Evolutionary conservation across 2,113 vertebrate genomes (phyloP).

Genomic region (rat (Rattus norvegicus)): DNA sequence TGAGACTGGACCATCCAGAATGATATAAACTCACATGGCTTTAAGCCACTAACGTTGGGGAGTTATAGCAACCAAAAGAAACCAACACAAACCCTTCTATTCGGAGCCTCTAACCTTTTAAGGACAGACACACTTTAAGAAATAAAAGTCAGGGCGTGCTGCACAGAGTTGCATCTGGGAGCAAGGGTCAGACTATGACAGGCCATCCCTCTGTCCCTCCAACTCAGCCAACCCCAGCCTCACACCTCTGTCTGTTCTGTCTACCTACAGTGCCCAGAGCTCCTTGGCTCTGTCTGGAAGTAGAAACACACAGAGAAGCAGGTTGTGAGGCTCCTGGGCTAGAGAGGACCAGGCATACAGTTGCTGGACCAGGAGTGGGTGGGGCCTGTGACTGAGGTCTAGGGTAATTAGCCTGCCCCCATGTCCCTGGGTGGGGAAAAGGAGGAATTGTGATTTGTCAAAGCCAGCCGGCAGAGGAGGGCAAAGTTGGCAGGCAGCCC

Average conservation of each 20-base stretch:
- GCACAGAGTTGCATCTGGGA: background rate
- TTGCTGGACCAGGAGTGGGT: background rate
- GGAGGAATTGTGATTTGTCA: slow-evolving; percentile 13
- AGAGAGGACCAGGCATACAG: background rate
- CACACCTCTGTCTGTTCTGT: background rate
- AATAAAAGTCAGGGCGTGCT: background rate
- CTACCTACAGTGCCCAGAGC: background rate
- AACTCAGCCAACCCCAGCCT: too few relatives aligned
- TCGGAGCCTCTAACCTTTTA: background rate
- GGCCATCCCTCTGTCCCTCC: background rate
- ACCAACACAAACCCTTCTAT: background rate
- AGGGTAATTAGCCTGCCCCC: background rate
- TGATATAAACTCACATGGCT: background rate
- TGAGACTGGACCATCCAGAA: background rate
- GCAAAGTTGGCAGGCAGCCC: background rate
- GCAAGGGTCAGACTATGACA: background rate
- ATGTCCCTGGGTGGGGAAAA: background rate
- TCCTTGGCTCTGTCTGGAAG: background rate
- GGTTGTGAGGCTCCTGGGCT: rapidly evolving
- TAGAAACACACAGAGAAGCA: background rate
- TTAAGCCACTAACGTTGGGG: background rate
- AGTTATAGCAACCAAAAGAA: background rate
- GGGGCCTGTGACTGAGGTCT: background rate
- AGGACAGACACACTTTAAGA: background rate
- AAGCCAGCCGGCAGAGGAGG: background rate